Conservation (phyloP, 2,888 invertebrate genomes). For the Nephrotoma guestfalica region DNA sequence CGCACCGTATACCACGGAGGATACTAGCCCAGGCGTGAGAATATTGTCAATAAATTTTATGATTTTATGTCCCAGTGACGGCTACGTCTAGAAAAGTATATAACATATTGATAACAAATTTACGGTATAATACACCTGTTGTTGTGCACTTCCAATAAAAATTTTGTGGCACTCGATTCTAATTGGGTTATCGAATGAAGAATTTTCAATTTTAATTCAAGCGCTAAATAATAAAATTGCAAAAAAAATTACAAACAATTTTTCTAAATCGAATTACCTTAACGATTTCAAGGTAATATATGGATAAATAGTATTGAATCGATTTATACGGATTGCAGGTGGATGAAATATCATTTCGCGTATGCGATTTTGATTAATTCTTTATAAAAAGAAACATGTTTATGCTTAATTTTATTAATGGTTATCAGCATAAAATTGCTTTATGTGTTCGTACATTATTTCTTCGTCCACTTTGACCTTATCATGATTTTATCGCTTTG, state of each 20-base stretch:
- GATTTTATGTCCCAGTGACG: no score
- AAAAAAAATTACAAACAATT: neutral
- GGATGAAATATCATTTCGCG: neutral
- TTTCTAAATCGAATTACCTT: neutral
- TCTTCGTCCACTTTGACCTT: neutral
- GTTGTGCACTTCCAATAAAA: neutral
- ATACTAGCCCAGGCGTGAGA: neutral
- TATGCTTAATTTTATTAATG: neutral
- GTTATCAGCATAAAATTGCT: neutral
- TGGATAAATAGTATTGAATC: neutral
- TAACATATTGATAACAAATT: no score
- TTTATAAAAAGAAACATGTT: neutral
- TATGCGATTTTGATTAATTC: neutral
- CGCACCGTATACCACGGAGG: neutral
- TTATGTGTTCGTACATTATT: neutral
- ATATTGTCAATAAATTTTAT: neutral
- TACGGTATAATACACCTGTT: neutral
- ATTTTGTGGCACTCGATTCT: neutral
- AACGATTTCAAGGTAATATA: neutral
- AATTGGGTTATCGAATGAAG: neutral
- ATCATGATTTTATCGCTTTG: neutral
- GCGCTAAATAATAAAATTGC: neutral
- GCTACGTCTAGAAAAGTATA: no score
- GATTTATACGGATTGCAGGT: neutral
- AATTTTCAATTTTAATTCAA: neutral